A percentile compares a stretch with the other conserved stretches of the same genome.
These are phyloP conservation scores for Centropristis striata DNA, from an alignment of 2,113 vertebrate genomes.

Conservation along the genomic window DNA sequence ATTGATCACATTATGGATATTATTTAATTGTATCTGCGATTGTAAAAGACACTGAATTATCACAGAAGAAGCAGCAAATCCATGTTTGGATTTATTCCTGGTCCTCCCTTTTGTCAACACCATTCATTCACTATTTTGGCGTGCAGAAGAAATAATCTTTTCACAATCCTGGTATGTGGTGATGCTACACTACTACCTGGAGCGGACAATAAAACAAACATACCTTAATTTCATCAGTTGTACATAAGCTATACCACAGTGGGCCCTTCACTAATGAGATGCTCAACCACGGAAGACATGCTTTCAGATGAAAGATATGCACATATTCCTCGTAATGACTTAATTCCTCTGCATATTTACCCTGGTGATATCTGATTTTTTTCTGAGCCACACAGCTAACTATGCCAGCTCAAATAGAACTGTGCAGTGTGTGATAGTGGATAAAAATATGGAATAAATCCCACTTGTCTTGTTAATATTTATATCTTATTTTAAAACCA, in stretches of 20 bases:
- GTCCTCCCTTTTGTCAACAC: background rate
- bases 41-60: background rate
- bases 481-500: background rate
- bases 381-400: background rate
- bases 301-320: background rate
- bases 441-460: background rate
- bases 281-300: background rate
- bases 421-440: background rate
- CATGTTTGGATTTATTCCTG: background rate
- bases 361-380: background rate
- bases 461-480: background rate
- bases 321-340: conserved; percentile 12
- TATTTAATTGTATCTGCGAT: background rate
- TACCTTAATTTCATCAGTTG: background rate
- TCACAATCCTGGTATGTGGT: background rate
- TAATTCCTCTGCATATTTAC: conserved; percentile 3
- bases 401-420: background rate
- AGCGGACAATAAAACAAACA: background rate
- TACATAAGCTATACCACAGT: background rate
- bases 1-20: background rate
- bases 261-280: conserved; percentile 12
- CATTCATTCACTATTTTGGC: background rate
- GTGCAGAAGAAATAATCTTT: conserved; percentile 1
- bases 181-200: background rate
- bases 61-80: background rate